Evolutionary conservation across 2,113 vertebrate species (phyloP).

Genomic region (Notarius quadriscutis): DNA sequence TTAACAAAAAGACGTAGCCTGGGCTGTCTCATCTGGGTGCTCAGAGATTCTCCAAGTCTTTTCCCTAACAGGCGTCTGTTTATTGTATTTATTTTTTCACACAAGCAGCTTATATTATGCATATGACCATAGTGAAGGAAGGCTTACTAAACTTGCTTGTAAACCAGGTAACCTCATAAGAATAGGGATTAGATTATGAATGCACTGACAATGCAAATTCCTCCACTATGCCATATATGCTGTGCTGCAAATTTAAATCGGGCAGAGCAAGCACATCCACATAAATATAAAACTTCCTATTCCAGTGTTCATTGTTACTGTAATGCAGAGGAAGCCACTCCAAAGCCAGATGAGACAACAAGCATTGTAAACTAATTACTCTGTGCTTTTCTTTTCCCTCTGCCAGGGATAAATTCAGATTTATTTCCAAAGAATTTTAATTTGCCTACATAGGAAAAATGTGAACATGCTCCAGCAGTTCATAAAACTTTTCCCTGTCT

Average conservation of each 20-base stretch:
- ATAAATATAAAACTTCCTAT: slow-evolving; percentile 62
- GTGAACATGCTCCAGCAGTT: neutral
- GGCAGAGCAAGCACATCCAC: slow-evolving; percentile 48
- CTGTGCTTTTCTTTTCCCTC: slow-evolving; percentile 51
- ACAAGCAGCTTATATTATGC: slow-evolving; percentile 62
- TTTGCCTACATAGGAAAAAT: slow-evolving; percentile 34
- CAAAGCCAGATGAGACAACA: slow-evolving; percentile 56
- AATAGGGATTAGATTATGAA: slow-evolving; percentile 62
- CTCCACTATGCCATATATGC: slow-evolving; percentile 48
- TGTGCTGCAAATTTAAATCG: slow-evolving; percentile 55
- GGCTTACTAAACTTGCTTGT: slow-evolving; percentile 66
- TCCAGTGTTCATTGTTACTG: slow-evolving; percentile 55
- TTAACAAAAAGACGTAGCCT: slow-evolving; percentile 50
- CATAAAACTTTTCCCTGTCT: slow-evolving; percentile 20
- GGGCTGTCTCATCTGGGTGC: slow-evolving; percentile 46
- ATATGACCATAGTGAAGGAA: slow-evolving; percentile 55
- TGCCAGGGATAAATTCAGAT: slow-evolving; percentile 51
- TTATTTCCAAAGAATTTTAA: slow-evolving; percentile 37
- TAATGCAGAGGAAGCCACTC: slow-evolving; percentile 56
- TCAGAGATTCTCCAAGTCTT: slow-evolving; percentile 45
- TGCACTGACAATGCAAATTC: slow-evolving; percentile 63
- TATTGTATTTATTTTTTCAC: slow-evolving; percentile 58
- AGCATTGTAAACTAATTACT: slow-evolving; percentile 62
- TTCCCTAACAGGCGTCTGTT: slow-evolving; percentile 53
- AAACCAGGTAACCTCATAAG: slow-evolving; percentile 65